A percentile compares a stretch with the other conserved stretches of the same genome.
Evolutionary conservation across 2,113 vertebrate genomes (phyloP).

Genomic region (Brachyhypopomus gauderio): DNA sequence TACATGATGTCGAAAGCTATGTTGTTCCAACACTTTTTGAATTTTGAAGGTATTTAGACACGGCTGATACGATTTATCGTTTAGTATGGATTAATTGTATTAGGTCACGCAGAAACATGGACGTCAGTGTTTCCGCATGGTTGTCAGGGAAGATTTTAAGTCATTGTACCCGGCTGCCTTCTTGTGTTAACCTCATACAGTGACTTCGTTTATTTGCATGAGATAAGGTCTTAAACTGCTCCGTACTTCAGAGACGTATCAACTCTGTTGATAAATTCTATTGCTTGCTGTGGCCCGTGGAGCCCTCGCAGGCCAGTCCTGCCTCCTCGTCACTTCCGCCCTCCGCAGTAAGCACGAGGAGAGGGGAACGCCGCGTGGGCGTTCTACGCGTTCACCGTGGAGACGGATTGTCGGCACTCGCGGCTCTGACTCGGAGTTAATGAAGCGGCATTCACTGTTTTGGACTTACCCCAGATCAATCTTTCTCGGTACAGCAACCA

Average conservation of each 20-base stretch:
- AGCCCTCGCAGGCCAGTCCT: background rate
- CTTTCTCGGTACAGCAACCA: slow-evolving; percentile 43
- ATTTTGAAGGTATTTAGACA: background rate
- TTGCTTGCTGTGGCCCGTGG: slow-evolving; percentile 17
- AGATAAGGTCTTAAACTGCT: background rate
- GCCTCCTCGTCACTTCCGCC: slow-evolving; percentile 12
- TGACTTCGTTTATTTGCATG: background rate
- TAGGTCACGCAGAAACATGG: slow-evolving; percentile 14
- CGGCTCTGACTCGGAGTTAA: slow-evolving; percentile 51
- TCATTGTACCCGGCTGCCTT: slow-evolving; percentile 1
- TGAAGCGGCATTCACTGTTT: slow-evolving; percentile 45
- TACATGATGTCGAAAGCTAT: background rate
- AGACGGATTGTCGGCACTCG: slow-evolving; percentile 39
- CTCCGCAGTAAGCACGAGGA: background rate
- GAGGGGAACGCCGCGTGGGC: slow-evolving; percentile 10
- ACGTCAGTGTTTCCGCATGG: slow-evolving; percentile 24
- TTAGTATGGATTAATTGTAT: slow-evolving; percentile 14
- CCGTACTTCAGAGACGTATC: slow-evolving; percentile 23
- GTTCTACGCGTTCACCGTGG: slow-evolving; percentile 16
- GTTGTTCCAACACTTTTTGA: background rate
- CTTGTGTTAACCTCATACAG: slow-evolving; percentile 19
- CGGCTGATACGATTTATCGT: background rate
- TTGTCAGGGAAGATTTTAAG: slow-evolving; percentile 14
- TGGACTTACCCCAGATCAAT: slow-evolving; percentile 49
- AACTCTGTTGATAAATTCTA: slow-evolving; percentile 33